These are phyloP conservation scores for Gallinago undulata DNA, from an alignment of 2,113 vertebrate species.

Conservation along the genomic window DNA sequence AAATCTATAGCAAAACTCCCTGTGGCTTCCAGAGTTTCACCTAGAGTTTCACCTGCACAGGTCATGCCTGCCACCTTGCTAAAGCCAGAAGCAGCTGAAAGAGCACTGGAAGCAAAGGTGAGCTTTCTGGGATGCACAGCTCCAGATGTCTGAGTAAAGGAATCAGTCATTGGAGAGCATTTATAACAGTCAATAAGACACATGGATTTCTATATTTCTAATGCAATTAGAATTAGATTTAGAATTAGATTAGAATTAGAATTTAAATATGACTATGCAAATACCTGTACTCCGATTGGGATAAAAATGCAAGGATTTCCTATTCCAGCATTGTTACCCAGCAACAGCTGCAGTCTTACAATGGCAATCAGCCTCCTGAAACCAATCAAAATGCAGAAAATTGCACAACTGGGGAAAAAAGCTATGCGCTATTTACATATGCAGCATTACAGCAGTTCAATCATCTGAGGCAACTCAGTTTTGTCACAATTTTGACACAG, in stretches of 20 bases:
- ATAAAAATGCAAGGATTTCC: background rate
- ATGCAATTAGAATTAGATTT: background rate
- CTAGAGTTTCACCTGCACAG: background rate
- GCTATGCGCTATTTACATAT: background rate
- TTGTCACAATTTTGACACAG: background rate
- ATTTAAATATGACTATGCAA: background rate
- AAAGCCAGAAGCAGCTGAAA: background rate
- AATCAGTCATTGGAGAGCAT: background rate
- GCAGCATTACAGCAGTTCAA: background rate
- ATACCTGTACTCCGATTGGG: background rate
- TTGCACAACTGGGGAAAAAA: background rate
- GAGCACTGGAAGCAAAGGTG: background rate
- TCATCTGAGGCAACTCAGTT: background rate
- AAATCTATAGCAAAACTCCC: background rate
- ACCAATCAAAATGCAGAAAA: constrained; percentile 10
- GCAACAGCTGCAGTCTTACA: constrained; percentile 29
- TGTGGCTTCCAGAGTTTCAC: background rate
- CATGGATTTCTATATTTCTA: background rate
- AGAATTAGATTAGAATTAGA: too few relatives aligned
- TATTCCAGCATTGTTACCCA: background rate
- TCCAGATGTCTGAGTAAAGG: background rate
- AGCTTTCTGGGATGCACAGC: background rate
- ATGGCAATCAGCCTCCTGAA: background rate
- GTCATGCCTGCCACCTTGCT: background rate
- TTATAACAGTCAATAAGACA: background rate